phyloP scores from a whole-genome alignment of 2,888 invertebrate genomes.

The Drosophila maculinotata region DNA sequence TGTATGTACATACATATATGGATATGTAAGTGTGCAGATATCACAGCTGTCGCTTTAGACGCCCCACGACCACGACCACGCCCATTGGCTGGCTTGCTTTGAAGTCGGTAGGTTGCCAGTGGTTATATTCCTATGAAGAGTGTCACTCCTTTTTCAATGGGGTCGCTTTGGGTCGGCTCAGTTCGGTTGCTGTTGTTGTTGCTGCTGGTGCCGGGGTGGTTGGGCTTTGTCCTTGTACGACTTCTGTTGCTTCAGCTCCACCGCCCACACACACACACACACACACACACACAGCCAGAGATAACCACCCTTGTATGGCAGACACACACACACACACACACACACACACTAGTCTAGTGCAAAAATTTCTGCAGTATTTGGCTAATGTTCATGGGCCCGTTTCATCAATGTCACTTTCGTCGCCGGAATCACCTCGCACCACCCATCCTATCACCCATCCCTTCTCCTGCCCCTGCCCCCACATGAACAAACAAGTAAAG shows the following conservation, averaged over 20 bases:
- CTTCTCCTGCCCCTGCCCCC: not conserved
- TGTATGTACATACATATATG: not conserved
- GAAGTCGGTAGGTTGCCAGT: slow-evolving; percentile 42
- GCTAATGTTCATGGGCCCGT: slow-evolving; percentile 72
- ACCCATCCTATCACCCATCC: not conserved
- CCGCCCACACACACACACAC: not conserved
- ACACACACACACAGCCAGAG: not conserved
- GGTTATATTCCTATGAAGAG: slow-evolving; percentile 24
- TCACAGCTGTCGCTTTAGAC: slow-evolving; percentile 13
- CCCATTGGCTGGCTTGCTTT: slow-evolving; percentile 38
- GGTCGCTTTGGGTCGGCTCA: slow-evolving; percentile 19
- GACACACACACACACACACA: not conserved
- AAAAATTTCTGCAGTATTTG: slow-evolving; percentile 67
- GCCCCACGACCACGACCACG: slow-evolving; percentile 27
- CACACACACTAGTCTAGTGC: slow-evolving; percentile 54
- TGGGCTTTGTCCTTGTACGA: slow-evolving; percentile 65
- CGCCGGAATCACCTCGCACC: slow-evolving; percentile 8
- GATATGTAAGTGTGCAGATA: not conserved
- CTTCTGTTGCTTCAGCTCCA: slow-evolving; percentile 66
- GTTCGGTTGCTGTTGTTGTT: not conserved
- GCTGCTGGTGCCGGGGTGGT: slow-evolving; percentile 15
- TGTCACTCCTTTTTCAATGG: slow-evolving; percentile 40
- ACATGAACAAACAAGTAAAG: slow-evolving; percentile 25
- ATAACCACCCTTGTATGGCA: slow-evolving; percentile 37
- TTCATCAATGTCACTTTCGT: slow-evolving; percentile 67